phyloP scores from a whole-genome alignment of 2,797 vertebrate genomes.

The Danio choprae region DNA sequence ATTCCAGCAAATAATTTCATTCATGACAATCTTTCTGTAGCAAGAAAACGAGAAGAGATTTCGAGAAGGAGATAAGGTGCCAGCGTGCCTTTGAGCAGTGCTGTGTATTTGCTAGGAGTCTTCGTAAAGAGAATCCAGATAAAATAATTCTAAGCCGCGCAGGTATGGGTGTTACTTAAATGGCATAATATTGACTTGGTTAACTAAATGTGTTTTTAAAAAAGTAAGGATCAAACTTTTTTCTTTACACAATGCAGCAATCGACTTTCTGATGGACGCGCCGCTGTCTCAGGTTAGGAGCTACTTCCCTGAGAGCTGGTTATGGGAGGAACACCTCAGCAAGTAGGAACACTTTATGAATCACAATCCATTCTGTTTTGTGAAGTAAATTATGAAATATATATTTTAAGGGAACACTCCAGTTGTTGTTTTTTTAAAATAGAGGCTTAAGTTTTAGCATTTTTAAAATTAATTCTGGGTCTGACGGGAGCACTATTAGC shows the following conservation, averaged over 20 bases:
- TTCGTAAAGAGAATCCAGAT: not conserved
- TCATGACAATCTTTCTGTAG: not conserved
- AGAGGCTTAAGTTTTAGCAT: no score
- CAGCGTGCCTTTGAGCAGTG: not conserved
- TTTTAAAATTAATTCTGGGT: no score
- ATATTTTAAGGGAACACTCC: not conserved
- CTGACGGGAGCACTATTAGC: no score
- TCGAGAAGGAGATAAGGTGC: conserved; percentile 29
- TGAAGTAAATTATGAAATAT: not conserved
- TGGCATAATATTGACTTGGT: not conserved
- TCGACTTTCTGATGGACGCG: conserved; percentile 70
- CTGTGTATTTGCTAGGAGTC: conserved; percentile 8
- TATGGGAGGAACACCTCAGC: conserved; percentile 88
- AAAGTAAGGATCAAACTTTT: not conserved
- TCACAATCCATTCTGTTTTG: not conserved
- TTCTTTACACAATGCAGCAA: conserved; percentile 62
- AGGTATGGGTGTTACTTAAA: conserved; percentile 40
- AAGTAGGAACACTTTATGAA: conserved; percentile 64
- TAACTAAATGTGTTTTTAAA: not conserved
- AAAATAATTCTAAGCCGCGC: conserved; percentile 39
- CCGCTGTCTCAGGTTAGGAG: conserved; percentile 82
- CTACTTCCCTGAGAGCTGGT: conserved; percentile 95
- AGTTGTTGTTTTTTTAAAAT: no score
- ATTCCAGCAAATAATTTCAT: not conserved
- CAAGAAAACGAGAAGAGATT: no score